Evolutionary conservation across 1,140 invertebrate species (phyloP), one percentile per base, ranked within the genome.

Genomic region (Solen grandis): DNA sequence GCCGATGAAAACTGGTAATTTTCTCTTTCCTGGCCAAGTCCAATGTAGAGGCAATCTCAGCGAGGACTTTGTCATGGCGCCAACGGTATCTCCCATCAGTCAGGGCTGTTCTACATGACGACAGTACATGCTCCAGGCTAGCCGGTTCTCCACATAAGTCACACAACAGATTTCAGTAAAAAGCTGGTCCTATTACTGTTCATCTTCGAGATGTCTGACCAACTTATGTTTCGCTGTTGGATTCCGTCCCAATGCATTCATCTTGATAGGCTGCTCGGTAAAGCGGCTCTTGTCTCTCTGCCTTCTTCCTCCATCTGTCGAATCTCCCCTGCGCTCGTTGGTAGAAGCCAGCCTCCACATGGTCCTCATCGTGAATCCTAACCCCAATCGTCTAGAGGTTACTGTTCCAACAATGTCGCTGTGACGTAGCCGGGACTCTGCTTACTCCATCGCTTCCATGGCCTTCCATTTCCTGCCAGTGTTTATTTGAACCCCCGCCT

Each of bases 121-220:
- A 35, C 33, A 79, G 57, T 4, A 76, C 31, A 52, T 76, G 76
- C 27, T 79, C 76, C 76, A 60, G 38, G 25, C 70, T 79, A n/a
- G 0, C 65, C 46, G 55, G 65, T 57, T n/a, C 62, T 4, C 54
- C 66, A 60, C 66, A n/a, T n/a, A n/a, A n/a, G n/a, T n/a, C n/a
- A n/a, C n/a, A n/a, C n/a, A n/a, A n/a, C n/a, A n/a, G n/a, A n/a
- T n/a, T n/a, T n/a, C n/a, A n/a, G n/a, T n/a, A n/a, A n/a, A n/a
- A n/a, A n/a, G n/a, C n/a, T n/a, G n/a, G n/a, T n/a, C n/a, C n/a
- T n/a, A n/a, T n/a, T n/a, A n/a, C n/a, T n/a, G n/a, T n/a, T n/a
- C n/a, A 57, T 33, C 16, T 10, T 62, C 57, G 38, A 62, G 25
- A 75, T 75, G 2, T 60, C 59, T 5, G 13, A 5, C 57, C 59